phyloP scores from a whole-genome alignment of 92 coral and sea anemone species.

The Parazoanthus swiftii region DNA sequence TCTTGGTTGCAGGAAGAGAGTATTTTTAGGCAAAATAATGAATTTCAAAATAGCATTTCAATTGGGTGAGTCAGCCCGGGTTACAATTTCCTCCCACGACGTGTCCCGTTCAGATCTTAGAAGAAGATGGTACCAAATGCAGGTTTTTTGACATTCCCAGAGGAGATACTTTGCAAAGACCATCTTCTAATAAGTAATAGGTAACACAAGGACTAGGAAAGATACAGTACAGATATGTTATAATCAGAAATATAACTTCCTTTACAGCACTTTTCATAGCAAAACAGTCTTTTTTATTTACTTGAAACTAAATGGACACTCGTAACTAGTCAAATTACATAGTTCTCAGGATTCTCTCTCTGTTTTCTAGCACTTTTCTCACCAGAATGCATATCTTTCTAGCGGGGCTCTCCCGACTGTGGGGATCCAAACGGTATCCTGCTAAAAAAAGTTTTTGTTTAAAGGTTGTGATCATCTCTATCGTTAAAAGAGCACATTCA shows the following conservation, averaged over 20 bases:
- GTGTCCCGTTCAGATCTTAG: not conserved
- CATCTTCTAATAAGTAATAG: constrained; percentile 8
- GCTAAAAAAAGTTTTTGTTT: not conserved
- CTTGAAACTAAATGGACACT: not conserved
- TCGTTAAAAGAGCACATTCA: not conserved
- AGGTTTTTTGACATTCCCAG: not conserved
- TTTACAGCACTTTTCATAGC: not conserved
- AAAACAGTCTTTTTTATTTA: no score
- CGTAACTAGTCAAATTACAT: not conserved
- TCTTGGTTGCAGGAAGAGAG: constrained; percentile 15
- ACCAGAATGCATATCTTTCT: not conserved
- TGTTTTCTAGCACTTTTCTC: not conserved
- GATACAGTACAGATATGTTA: not conserved
- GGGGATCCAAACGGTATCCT: not conserved
- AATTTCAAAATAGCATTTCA: not conserved
- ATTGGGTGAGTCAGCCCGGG: constrained; percentile 9
- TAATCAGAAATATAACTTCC: not conserved
- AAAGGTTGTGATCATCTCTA: not conserved
- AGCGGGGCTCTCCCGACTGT: not conserved
- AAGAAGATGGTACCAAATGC: not conserved
- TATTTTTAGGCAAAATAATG: not conserved
- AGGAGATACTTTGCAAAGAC: constrained; percentile 1
- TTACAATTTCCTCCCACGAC: constrained; percentile 12
- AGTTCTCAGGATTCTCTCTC: not conserved
- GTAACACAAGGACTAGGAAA: not conserved